Evolutionary conservation across 2,888 invertebrate species (phyloP).

Genomic region (Harpalus rufipes): DNA sequence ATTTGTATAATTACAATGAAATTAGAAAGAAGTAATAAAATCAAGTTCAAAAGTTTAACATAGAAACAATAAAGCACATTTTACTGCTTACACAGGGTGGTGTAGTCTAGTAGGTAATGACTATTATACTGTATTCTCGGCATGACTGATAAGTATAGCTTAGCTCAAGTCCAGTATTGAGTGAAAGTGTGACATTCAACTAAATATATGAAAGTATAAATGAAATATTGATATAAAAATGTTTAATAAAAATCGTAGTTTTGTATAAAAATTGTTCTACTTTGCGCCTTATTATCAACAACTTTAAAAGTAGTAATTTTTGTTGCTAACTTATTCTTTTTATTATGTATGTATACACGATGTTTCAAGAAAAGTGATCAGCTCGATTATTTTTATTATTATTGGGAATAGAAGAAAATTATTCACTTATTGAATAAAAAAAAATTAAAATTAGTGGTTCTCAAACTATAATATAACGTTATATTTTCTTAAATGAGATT

Average conservation of each 20-base stretch:
- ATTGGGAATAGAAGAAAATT: too few species aligned
- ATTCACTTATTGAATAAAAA: too few species aligned
- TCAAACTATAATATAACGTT: too few species aligned
- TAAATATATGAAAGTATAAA: slow-evolving; percentile 54
- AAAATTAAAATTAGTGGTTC: too few species aligned
- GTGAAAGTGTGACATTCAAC: slow-evolving; percentile 47
- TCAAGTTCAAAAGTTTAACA: slow-evolving; percentile 65
- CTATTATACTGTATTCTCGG: slow-evolving; percentile 57
- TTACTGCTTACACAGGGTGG: slow-evolving; percentile 71
- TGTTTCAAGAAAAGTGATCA: too few species aligned
- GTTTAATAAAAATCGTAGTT: slow-evolving; percentile 60
- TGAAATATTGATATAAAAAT: slow-evolving; percentile 52
- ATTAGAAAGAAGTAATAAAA: slow-evolving; percentile 54
- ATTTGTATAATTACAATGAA: slow-evolving; percentile 30
- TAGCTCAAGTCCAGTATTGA: slow-evolving; percentile 51
- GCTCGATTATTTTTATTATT: too few species aligned
- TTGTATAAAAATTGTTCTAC: slow-evolving; percentile 60
- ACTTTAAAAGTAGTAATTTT: slow-evolving; percentile 40
- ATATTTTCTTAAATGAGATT: too few species aligned
- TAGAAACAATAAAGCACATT: slow-evolving; percentile 67
- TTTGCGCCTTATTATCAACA: slow-evolving; percentile 59
- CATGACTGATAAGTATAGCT: slow-evolving; percentile 59
- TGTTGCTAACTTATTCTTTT: slow-evolving; percentile 22
- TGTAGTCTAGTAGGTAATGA: slow-evolving; percentile 69
- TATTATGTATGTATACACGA: slow-evolving; percentile 63